These are phyloP conservation scores for Plagiodera versicolora DNA, from an alignment of 2,888 invertebrate genomes.

Conservation along the genomic window DNA sequence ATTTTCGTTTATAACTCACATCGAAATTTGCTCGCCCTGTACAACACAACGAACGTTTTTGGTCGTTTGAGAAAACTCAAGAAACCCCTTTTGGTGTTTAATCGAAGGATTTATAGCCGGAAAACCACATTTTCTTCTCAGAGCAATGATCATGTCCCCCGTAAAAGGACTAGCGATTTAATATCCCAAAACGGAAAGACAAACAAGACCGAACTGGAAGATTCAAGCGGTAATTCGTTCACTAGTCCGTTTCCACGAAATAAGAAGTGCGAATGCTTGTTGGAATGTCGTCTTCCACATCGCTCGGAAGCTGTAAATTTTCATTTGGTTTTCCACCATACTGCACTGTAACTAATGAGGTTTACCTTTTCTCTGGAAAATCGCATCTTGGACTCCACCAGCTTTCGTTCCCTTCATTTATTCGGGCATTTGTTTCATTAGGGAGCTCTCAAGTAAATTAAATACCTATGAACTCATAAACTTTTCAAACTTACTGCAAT, in stretches of 20 bases:
- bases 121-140: not conserved
- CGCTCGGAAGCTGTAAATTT: conserved; percentile 19
- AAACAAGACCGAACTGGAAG: not conserved
- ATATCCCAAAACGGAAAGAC: not conserved
- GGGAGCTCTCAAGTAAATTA: too few species aligned
- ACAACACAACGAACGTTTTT: too few species aligned
- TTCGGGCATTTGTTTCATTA: not conserved
- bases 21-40: too few species aligned
- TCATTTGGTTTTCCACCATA: conserved; percentile 14
- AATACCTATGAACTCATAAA: too few species aligned
- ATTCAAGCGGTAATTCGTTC: not conserved
- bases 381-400: not conserved
- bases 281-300: conserved; percentile 9
- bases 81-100: too few species aligned
- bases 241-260: not conserved
- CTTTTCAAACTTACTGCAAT: not conserved
- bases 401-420: not conserved
- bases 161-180: not conserved
- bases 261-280: conserved; percentile 23
- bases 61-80: too few species aligned
- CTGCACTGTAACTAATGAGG: not conserved
- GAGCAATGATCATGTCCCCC: not conserved
- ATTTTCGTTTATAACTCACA: too few species aligned
- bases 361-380: not conserved
- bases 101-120: not conserved